A percentile compares a stretch with the other conserved stretches of the same genome.
Conservation (phyloP, 2,797 vertebrate species). For the Parambassis ranga region DNA sequence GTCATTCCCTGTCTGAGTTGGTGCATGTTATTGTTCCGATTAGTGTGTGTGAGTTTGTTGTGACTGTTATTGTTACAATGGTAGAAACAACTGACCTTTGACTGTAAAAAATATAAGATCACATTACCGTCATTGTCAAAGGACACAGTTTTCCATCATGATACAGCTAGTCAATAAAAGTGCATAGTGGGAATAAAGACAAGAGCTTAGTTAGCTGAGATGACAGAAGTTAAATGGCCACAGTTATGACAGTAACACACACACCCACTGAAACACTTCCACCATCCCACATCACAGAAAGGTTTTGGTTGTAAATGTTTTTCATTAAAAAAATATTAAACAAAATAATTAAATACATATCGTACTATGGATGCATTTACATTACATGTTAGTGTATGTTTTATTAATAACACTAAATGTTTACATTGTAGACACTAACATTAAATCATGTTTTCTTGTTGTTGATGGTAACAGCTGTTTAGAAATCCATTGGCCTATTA, state of each 20-base stretch:
- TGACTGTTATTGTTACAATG: constrained; percentile 68
- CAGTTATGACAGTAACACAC: too few relatives aligned
- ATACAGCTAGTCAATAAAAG: not conserved
- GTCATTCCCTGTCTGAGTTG: constrained; percentile 68
- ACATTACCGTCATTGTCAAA: constrained; percentile 65
- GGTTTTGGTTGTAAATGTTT: not conserved
- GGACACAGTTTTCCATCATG: constrained; percentile 6
- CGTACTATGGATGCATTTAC: too few relatives aligned
- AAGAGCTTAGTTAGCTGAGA: too few relatives aligned
- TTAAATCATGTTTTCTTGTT: constrained; percentile 5
- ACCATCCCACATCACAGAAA: not conserved
- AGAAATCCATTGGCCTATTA: constrained; percentile 29
- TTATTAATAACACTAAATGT: not conserved
- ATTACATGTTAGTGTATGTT: not conserved
- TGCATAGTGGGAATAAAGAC: not conserved
- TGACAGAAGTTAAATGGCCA: not conserved
- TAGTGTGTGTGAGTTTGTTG: constrained; percentile 73
- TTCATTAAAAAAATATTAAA: too few relatives aligned
- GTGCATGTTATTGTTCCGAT: constrained; percentile 61
- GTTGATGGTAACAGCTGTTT: constrained; percentile 35
- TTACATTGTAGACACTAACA: not conserved
- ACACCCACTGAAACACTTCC: not conserved
- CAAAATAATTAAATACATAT: too few relatives aligned
- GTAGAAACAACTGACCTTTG: constrained; percentile 62
- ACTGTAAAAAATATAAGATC: constrained; percentile 56